These are phyloP conservation scores for Allophyes oxyacanthae DNA, from an alignment of 2,888 invertebrate genomes.

Conservation along the genomic window DNA sequence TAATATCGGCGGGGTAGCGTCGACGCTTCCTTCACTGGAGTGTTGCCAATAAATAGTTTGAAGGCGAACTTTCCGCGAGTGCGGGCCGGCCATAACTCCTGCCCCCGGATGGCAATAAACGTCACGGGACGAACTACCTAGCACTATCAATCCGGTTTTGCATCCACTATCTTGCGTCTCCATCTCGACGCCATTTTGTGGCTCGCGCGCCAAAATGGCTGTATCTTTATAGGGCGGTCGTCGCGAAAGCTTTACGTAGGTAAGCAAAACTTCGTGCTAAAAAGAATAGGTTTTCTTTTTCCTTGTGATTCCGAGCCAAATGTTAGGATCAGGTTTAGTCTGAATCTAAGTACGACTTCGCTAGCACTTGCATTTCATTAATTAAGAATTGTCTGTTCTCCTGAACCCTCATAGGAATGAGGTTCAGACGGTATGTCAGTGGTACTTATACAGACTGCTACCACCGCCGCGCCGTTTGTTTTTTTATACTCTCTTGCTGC, in stretches of 20 bases:
- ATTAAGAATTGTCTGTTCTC: no score
- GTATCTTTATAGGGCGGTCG: slow-evolving; percentile 30
- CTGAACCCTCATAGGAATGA: no score
- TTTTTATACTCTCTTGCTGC: no score
- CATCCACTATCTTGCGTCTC: slow-evolving; percentile 81
- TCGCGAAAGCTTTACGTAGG: slow-evolving; percentile 34
- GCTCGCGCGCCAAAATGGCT: slow-evolving; percentile 42
- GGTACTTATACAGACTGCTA: no score
- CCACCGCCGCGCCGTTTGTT: no score
- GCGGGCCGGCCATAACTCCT: slow-evolving; percentile 74
- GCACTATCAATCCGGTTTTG: slow-evolving; percentile 84
- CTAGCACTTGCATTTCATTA: not conserved
- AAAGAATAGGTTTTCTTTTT: not conserved
- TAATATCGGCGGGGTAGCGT: slow-evolving; percentile 67
- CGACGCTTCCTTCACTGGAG: slow-evolving; percentile 77
- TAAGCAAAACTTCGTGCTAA: slow-evolving; percentile 9
- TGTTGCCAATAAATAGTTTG: slow-evolving; percentile 82
- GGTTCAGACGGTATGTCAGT: no score
- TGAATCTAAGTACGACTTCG: not conserved
- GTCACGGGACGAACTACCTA: slow-evolving; percentile 77
- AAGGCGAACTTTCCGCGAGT: slow-evolving; percentile 77
- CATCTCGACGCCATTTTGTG: slow-evolving; percentile 70
- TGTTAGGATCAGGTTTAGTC: not conserved
- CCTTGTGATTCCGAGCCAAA: not conserved
- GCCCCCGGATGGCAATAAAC: slow-evolving; percentile 78